Base-by-base conservation (phyloP, 2,797 vertebrate species). In the Eremophila alpestris region DNA sequence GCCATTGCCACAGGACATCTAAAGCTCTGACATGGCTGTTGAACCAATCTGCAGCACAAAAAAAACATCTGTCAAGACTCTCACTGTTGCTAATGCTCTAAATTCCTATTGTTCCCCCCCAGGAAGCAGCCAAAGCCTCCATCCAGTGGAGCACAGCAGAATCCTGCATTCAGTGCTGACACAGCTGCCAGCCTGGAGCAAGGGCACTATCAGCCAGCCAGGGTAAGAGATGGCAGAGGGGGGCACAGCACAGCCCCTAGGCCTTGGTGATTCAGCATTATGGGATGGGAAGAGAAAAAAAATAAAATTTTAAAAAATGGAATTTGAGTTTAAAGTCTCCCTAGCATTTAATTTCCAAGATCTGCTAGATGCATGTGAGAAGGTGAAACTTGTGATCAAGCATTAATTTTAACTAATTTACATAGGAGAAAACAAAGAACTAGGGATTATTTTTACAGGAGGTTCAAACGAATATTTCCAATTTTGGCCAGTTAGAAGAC, bases 81-180 rank as follows among this genome's bases (percentile, higher is more conserved):
- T 43, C n/a, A 56, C 5, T 59, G 12, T 41, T 41, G 46, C 54
- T 59, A 49, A 78, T 52, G 70, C 45, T 93, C 19, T 67, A 7
- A 67, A 87, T 64, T 80, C 62, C 38, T 10, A 2, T 32, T 86
- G 56, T 64, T 90, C 18, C 30, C 34, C 52, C 17, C 18, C 80
- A 97, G 94, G 69, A 67, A 52, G 27, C 67, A 63, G 65, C 29
- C 26, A 65, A 56, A 21, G 30, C 22, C 34, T 49, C 9, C 34
- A 1, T 3, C 5, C 49, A 3, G 0, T 4, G 60, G 26, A 82
- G 81, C 23, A 10, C 81, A 59, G 10, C 55, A 43, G 22, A 95
- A 94, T n/a, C 70, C 24, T 69, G 73, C 38, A 4, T 90, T 93
- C 62, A 65, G 13, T 20, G 12, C 41, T 51, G 89, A 86, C n/a